Evolutionary conservation across 53 echinoderm and acorn worm species (phyloP).

Genomic region (Paracentrotus lividus): DNA sequence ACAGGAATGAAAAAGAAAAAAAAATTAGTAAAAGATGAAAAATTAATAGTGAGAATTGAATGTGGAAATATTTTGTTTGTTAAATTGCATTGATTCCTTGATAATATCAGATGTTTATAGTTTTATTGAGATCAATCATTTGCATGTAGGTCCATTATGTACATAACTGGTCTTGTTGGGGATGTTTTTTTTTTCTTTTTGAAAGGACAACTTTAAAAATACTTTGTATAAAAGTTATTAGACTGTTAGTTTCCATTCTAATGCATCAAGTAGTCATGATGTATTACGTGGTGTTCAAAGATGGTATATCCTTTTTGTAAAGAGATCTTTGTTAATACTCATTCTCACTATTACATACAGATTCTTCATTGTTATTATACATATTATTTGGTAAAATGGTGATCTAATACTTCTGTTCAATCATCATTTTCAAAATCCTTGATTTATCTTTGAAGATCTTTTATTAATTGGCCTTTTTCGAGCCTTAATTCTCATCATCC

Average conservation of each 20-base stretch:
- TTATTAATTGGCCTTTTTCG: constrained; percentile 8
- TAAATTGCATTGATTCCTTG: constrained; percentile 3
- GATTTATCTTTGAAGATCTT: constrained; percentile 14
- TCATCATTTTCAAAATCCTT: not conserved
- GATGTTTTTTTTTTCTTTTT: not conserved
- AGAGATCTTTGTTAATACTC: not conserved
- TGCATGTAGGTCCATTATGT: not conserved
- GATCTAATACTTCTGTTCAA: constrained; percentile 33
- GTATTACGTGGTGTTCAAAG: not conserved
- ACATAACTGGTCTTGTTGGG: not conserved
- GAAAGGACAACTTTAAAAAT: not conserved
- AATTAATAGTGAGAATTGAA: constrained; percentile 1
- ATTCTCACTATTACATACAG: not conserved
- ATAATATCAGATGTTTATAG: constrained; percentile 29
- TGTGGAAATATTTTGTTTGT: constrained; percentile 48
- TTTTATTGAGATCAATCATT: not conserved
- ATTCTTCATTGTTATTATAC: not conserved
- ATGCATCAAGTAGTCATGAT: not conserved
- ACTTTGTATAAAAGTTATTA: not conserved
- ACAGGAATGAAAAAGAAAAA: not conserved
- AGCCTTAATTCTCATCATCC: not conserved
- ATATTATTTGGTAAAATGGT: constrained; percentile 9
- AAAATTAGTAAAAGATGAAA: not conserved
- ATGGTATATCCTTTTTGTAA: not conserved
- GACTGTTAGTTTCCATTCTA: not conserved